Evolutionary conservation across 2,113 vertebrate genomes (phyloP).

Genomic region (Oreochromis aureus): DNA sequence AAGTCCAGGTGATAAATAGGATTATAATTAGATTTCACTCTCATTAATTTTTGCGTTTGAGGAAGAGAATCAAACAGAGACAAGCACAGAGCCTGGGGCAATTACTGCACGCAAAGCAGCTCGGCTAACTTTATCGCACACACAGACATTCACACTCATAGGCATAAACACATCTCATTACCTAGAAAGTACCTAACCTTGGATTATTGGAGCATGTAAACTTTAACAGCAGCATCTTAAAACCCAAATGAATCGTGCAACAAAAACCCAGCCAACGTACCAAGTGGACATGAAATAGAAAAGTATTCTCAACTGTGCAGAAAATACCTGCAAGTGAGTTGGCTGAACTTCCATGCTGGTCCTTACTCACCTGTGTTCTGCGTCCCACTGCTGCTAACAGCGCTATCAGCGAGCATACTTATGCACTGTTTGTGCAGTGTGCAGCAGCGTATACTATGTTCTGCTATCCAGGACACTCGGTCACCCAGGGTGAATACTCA

Average conservation of each 20-base stretch:
- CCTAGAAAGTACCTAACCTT: conserved; percentile 30
- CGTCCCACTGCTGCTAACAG: conserved; percentile 57
- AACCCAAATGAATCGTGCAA: conserved; percentile 6
- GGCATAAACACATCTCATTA: conserved; percentile 38
- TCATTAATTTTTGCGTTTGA: conserved; percentile 39
- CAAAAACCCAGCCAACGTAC: neutral
- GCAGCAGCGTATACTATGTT: conserved; percentile 31
- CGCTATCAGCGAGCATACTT: conserved; percentile 71
- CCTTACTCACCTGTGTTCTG: conserved; percentile 74
- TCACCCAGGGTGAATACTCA: conserved; percentile 51
- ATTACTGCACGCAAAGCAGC: neutral
- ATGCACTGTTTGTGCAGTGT: neutral
- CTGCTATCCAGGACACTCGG: conserved; percentile 49
- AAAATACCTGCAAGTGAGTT: neutral
- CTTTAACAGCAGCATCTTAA: neutral
- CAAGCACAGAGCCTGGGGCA: neutral
- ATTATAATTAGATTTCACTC: conserved; percentile 40
- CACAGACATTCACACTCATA: neutral
- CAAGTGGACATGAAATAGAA: neutral
- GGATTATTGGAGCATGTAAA: conserved; percentile 38
- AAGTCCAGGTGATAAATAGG: conserved; percentile 41
- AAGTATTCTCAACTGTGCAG: neutral
- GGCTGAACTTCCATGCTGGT: neutral
- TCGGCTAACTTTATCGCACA: neutral
- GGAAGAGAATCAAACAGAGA: conserved; percentile 37